Conservation (phyloP, 2,113 vertebrate species). For the Sebastes fasciatus region DNA sequence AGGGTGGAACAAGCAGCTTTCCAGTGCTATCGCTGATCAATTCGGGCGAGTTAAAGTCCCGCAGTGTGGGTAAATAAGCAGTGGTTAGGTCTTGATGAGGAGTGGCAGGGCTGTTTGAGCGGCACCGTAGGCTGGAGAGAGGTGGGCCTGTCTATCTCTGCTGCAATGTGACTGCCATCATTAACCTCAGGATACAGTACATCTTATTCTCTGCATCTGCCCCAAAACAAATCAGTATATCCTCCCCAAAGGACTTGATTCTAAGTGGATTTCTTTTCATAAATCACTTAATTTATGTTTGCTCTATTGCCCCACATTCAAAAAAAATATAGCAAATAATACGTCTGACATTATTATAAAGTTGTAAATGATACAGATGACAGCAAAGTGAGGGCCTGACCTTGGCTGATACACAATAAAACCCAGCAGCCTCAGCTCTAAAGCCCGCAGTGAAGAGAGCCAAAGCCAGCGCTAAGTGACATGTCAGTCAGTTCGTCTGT, state of each 20-base stretch:
- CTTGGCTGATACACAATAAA: conserved; percentile 49
- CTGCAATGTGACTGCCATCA: conserved; percentile 50
- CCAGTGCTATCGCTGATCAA: conserved; percentile 74
- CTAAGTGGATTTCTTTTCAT: background rate
- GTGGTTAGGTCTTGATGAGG: conserved; percentile 76
- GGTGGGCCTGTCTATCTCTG: conserved; percentile 59
- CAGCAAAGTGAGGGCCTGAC: conserved; percentile 43
- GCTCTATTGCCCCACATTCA: conserved; percentile 2
- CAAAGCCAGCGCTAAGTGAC: conserved; percentile 82
- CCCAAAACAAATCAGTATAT: conserved; percentile 18
- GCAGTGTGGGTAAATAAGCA: conserved; percentile 76
- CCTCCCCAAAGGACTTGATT: conserved; percentile 3
- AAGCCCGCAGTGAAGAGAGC: conserved; percentile 74
- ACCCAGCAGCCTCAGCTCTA: conserved; percentile 61
- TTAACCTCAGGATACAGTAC: conserved; percentile 36
- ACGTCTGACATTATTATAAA: background rate
- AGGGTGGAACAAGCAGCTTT: conserved; percentile 80
- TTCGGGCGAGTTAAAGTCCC: conserved; percentile 65
- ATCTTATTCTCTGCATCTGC: conserved; percentile 38
- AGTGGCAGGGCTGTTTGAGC: conserved; percentile 68
- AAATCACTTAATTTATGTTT: background rate
- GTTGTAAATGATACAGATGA: conserved; percentile 62
- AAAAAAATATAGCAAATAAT: conserved; percentile 23
- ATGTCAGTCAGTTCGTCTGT: conserved; percentile 77
- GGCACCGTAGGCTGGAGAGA: conserved; percentile 36